Evolutionary conservation across 1,140 invertebrate species (phyloP).

Genomic region (Pentalonia nigronervosa): DNA sequence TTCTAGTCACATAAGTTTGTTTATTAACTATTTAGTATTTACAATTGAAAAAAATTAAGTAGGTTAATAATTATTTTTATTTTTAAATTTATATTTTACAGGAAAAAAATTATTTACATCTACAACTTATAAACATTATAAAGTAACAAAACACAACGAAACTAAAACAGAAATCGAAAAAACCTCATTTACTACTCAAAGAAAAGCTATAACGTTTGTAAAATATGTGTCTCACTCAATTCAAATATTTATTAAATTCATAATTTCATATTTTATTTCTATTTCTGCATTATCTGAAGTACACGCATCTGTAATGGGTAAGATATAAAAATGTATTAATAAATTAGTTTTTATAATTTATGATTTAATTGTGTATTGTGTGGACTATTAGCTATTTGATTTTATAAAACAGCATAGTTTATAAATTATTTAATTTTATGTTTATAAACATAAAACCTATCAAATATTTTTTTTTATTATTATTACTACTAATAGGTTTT

Average conservation of each 20-base stretch:
- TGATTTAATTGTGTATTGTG: background rate
- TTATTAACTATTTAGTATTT: background rate
- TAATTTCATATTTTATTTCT: constrained; percentile 43
- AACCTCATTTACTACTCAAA: background rate
- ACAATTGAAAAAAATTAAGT: background rate
- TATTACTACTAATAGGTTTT: background rate
- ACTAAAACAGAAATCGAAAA: constrained; percentile 14
- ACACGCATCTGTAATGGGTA: constrained; percentile 27
- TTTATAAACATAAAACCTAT: background rate
- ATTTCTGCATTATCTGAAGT: background rate
- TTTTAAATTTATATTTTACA: constrained; percentile 23
- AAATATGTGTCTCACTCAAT: background rate
- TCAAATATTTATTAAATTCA: background rate
- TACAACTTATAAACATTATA: constrained; percentile 32
- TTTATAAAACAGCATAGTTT: background rate
- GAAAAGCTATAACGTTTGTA: background rate
- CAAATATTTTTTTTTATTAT: background rate
- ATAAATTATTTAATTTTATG: background rate
- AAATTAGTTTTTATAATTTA: background rate
- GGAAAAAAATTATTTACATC: constrained; percentile 46
- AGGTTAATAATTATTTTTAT: background rate
- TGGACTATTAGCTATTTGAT: background rate
- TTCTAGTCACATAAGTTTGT: constrained; percentile 50
- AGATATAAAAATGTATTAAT: background rate
- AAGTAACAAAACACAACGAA: constrained; percentile 33